Percentiles rank a stretch among this genome's conserved stretches.
Conservation (phyloP, 37 sponge, comb jelly and placozoan genomes). For the Ianthella basta region DNA sequence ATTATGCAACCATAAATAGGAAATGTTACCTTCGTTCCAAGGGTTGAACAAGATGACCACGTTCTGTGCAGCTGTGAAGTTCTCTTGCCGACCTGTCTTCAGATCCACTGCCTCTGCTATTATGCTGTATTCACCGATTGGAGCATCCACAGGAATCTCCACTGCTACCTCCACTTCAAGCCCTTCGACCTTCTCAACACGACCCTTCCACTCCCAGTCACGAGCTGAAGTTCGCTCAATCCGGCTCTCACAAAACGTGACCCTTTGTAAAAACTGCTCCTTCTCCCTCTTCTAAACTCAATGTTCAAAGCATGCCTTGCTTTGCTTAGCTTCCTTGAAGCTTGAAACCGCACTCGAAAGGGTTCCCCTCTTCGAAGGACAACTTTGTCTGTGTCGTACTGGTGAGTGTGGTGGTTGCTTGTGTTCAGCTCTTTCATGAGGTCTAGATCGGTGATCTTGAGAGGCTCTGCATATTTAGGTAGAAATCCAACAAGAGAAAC, state of each 20-base stretch:
- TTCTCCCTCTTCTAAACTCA: slow-evolving; percentile 11
- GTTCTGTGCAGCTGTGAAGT: neutral
- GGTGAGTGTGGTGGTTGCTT: neutral
- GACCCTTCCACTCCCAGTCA: slow-evolving; percentile 27
- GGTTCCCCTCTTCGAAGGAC: slow-evolving; percentile 5
- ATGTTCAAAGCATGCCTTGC: slow-evolving; percentile 5
- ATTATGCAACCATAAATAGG: neutral
- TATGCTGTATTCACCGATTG: slow-evolving; percentile 2
- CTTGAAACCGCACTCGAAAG: neutral
- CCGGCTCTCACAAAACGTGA: slow-evolving; percentile 3
- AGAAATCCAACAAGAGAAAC: no score
- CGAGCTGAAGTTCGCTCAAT: slow-evolving; percentile 4
- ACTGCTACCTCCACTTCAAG: neutral
- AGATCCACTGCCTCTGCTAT: slow-evolving; percentile 18
- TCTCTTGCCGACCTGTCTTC: neutral
- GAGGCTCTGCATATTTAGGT: neutral
- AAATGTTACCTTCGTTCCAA: slow-evolving; percentile 55
- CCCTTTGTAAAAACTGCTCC: neutral
- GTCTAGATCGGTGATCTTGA: neutral
- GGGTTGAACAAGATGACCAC: slow-evolving; percentile 74
- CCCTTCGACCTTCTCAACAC: neutral
- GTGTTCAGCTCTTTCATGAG: neutral
- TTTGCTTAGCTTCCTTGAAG: neutral
- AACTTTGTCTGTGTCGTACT: slow-evolving; percentile 12
- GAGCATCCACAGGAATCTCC: slow-evolving; percentile 22